A percentile compares a stretch with the other conserved stretches of the same genome.
These are phyloP conservation scores for Centrocercus urophasianus DNA, from an alignment of 2,113 vertebrate species.

Conservation along the genomic window DNA sequence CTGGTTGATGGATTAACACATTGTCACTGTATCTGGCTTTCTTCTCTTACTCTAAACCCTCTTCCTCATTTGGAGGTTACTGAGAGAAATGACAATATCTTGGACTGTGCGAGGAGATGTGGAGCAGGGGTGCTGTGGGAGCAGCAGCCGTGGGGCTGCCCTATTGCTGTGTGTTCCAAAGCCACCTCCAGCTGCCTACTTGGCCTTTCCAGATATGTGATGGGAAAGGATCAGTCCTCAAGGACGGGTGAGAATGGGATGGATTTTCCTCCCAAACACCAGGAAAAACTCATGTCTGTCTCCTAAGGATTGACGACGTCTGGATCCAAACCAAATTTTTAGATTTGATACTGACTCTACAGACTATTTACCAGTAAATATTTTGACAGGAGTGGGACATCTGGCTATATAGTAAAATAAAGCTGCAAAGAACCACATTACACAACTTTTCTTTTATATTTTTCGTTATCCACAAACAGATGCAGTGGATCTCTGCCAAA, in stretches of 20 bases:
- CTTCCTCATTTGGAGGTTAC: not conserved
- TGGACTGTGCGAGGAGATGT: not conserved
- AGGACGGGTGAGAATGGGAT: not conserved
- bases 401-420: conserved; percentile 47
- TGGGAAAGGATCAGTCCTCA: not conserved
- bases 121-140: not conserved
- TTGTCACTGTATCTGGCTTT: not conserved
- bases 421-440: conserved; percentile 41
- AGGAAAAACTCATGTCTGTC: not conserved
- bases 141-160: rapidly evolving
- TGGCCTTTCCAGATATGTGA: not conserved
- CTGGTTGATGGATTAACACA: conserved; percentile 23
- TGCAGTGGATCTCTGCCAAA: conserved; percentile 31
- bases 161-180: not conserved
- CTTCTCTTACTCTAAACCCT: not conserved
- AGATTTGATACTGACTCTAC: not conserved
- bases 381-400: conserved; percentile 50
- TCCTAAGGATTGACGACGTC: not conserved
- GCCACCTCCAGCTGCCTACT: not conserved
- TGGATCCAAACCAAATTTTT: not conserved
- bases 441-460: conserved; percentile 9
- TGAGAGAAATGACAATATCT: not conserved
- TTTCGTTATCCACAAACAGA: conserved; percentile 44
- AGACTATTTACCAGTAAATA: conserved; percentile 22
- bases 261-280: conserved; percentile 17